These are phyloP conservation scores for Eudyptes chrysolophus DNA, from an alignment of 2,113 vertebrate species.

Conservation along the genomic window DNA sequence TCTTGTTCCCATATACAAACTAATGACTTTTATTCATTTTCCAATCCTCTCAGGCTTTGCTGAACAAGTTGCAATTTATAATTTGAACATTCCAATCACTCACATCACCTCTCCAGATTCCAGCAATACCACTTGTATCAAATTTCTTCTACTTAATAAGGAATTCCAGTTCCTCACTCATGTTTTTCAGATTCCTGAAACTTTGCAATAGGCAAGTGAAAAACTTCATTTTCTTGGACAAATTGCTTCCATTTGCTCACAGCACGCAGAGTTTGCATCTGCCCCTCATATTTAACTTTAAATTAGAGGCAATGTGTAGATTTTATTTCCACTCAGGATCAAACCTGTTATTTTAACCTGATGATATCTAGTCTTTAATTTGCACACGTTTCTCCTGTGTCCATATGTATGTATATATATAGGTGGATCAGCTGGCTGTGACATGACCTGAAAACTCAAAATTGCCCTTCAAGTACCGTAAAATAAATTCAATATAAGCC, in stretches of 20 bases:
- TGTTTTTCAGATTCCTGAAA: neutral
- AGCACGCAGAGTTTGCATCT: neutral
- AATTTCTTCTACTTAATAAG: neutral
- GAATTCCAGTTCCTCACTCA: neutral
- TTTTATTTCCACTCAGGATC: neutral
- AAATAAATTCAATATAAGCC: neutral
- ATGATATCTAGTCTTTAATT: neutral
- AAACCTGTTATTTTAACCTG: neutral
- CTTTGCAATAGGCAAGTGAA: neutral
- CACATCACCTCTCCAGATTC: neutral
- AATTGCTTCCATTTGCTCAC: neutral
- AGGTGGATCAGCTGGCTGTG: neutral
- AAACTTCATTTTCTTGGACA: neutral
- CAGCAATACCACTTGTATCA: neutral
- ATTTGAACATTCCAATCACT: neutral
- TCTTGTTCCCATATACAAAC: neutral
- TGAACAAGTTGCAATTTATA: neutral
- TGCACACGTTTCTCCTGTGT: neutral
- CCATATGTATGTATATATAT: neutral
- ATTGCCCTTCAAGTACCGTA: neutral
- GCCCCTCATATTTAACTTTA: neutral
- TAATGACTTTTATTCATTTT: neutral
- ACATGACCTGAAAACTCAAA: neutral
- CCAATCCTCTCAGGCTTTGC: neutral
- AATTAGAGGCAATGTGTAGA: neutral